Evolutionary conservation across 2,113 vertebrate genomes (phyloP).

Genomic region (Casuarius casuarius): DNA sequence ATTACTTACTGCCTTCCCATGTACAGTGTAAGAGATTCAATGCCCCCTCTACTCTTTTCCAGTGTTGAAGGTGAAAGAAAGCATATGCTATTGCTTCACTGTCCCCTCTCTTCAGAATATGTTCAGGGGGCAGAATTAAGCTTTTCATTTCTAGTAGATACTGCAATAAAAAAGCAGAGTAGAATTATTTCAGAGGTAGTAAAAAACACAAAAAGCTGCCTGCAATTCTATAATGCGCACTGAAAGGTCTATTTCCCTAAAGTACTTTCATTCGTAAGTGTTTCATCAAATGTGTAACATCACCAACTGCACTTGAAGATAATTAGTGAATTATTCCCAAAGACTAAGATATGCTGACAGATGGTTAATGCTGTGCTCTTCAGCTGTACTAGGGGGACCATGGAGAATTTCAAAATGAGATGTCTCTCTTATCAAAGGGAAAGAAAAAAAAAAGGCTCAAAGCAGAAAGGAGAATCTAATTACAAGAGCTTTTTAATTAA

Average conservation of each 20-base stretch:
- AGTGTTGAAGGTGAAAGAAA: conserved; percentile 98
- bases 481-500: background rate
- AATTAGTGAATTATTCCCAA: conserved; percentile 16
- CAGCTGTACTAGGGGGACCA: background rate
- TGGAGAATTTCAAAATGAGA: conserved; percentile 16
- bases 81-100: conserved; percentile 98
- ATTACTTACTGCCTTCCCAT: conserved; percentile 98
- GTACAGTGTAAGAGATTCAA: conserved; percentile 98
- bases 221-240: conserved; percentile 17
- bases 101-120: conserved; percentile 98
- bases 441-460: background rate
- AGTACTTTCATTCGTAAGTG: conserved; percentile 19
- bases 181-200: conserved; percentile 43
- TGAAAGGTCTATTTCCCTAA: conserved; percentile 37
- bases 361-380: conserved; percentile 26
- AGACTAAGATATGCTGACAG: conserved; percentile 34
- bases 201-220: conserved; percentile 16
- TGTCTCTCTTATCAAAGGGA: conserved; percentile 3
- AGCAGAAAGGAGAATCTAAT: conserved; percentile 13
- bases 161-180: conserved; percentile 78
- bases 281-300: conserved; percentile 46
- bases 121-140: conserved; percentile 96
- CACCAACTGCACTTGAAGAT: conserved; percentile 44
- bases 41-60: conserved; percentile 98
- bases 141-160: conserved; percentile 99